Percentiles rank a stretch among this genome's conserved stretches.
Conservation (phyloP, 2,888 invertebrate genomes). For the Amphipyra berbera region DNA sequence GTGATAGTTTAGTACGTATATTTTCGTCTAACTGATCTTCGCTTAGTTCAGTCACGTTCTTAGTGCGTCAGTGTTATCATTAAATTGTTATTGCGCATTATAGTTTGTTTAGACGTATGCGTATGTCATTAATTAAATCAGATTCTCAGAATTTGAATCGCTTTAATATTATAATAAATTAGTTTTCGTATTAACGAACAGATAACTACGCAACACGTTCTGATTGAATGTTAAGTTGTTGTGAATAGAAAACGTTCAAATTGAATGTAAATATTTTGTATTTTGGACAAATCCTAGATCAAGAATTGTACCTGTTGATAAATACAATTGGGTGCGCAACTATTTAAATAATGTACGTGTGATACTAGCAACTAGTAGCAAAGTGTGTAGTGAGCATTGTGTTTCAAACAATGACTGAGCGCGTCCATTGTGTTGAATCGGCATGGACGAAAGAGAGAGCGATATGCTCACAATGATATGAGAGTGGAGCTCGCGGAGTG, state of each 20-base stretch:
- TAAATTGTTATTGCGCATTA: constrained; percentile 45
- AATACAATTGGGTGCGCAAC: constrained; percentile 44
- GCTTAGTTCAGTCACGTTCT: constrained; percentile 19
- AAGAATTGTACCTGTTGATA: constrained; percentile 35
- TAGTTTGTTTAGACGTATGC: constrained; percentile 20
- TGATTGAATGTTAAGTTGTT: constrained; percentile 3
- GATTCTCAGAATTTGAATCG: constrained; percentile 30
- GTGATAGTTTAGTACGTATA: constrained; percentile 2
- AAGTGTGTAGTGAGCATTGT: constrained; percentile 71
- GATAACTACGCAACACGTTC: neutral
- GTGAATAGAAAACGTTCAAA: constrained; percentile 1
- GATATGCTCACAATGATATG: constrained; percentile 66
- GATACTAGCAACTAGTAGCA: constrained; percentile 57
- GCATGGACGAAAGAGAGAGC: constrained; percentile 80
- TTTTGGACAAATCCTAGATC: constrained; percentile 9
- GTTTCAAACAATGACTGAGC: constrained; percentile 77
- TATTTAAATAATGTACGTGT: constrained; percentile 48
- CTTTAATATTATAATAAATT: constrained; percentile 10
- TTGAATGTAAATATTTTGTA: constrained; percentile 17
- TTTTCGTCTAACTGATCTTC: constrained; percentile 13
- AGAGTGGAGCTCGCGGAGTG: constrained; percentile 59
- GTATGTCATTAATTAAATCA: constrained; percentile 20
- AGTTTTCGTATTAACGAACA: constrained; percentile 9
- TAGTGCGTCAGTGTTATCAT: constrained; percentile 38
- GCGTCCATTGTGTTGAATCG: constrained; percentile 75